These are phyloP conservation scores for Tamias sibiricus DNA, from an alignment of 2,113 vertebrate species.

Conservation along the genomic window DNA sequence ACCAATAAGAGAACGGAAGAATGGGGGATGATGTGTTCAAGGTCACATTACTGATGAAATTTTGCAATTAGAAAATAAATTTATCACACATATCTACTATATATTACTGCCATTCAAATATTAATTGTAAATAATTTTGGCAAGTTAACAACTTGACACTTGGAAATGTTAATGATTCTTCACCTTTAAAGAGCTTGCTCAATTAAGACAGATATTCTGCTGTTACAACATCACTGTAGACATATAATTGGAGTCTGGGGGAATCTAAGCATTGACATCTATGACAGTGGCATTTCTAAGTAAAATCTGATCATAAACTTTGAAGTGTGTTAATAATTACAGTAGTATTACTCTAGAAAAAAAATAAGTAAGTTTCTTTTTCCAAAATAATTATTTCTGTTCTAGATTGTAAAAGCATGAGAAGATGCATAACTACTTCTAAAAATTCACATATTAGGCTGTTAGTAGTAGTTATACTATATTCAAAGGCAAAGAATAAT, in stretches of 20 bases:
- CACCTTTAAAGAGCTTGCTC: slow-evolving; percentile 35
- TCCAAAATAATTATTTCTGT: neutral
- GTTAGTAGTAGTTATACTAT: slow-evolving; percentile 8
- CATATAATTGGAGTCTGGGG: neutral
- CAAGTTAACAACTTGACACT: neutral
- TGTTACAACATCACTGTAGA: neutral
- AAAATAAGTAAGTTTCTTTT: neutral
- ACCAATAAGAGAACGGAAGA: neutral
- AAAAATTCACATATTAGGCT: neutral
- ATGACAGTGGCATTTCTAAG: neutral
- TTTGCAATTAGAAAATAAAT: neutral
- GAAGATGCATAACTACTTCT: neutral
- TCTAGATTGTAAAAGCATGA: neutral
- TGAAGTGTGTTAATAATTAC: neutral
- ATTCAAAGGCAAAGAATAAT: neutral
- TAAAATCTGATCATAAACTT: neutral
- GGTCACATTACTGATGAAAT: neutral
- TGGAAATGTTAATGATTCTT: slow-evolving; percentile 27
- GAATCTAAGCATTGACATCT: neutral
- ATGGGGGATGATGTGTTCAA: neutral
- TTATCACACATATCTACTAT: neutral
- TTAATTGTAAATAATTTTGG: neutral
- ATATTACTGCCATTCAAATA: neutral
- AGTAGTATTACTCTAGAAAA: neutral
- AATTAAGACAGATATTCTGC: neutral